phyloP scores from a whole-genome alignment of 2,888 invertebrate genomes.

The Lysandra bellargus region DNA sequence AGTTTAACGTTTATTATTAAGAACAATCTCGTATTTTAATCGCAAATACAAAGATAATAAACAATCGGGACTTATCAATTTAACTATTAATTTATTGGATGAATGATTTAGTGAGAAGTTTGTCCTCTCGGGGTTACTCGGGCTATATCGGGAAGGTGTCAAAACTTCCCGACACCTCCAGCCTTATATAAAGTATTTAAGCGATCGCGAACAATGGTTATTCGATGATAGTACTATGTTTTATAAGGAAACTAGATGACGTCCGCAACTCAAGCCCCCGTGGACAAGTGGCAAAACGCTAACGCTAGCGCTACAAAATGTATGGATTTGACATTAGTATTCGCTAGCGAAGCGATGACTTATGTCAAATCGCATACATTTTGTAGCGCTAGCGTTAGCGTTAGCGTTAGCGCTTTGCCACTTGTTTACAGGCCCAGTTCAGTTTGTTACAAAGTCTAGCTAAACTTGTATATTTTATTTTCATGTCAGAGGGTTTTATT shows the following conservation, averaged over 20 bases:
- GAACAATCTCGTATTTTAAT: neutral
- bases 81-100: conserved; percentile 40
- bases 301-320: too few relatives aligned
- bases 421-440: too few relatives aligned
- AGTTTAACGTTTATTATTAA: neutral
- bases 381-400: too few relatives aligned
- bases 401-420: too few relatives aligned
- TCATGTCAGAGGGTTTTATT: too few relatives aligned
- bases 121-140: conserved; percentile 28
- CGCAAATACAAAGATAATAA: conserved; percentile 24
- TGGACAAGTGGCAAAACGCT: too few relatives aligned
- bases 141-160: conserved; percentile 38
- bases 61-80: conserved; percentile 38
- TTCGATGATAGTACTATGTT: neutral
- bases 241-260: neutral
- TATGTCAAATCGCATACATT: too few relatives aligned
- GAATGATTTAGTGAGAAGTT: conserved; percentile 39
- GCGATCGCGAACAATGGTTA: conserved; percentile 8
- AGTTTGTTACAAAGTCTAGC: too few relatives aligned
- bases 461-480: too few relatives aligned
- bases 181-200: conserved; percentile 2
- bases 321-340: too few relatives aligned
- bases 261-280: too few relatives aligned
- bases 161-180: conserved; percentile 36
- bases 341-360: too few relatives aligned